Evolutionary conservation across 2,888 invertebrate genomes (phyloP).

Genomic region (Agrilus mali): DNA sequence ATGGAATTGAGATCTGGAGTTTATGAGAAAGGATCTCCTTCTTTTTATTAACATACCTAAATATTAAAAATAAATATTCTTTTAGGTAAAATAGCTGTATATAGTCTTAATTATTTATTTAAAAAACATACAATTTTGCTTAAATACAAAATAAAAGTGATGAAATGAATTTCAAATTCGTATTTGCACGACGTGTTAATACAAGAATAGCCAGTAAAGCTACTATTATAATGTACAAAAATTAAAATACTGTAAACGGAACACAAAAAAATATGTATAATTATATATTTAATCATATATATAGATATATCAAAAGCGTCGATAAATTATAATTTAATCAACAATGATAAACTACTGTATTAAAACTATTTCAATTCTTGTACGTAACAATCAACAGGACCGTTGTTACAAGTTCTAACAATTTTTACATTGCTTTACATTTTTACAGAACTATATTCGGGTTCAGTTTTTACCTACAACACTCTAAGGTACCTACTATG

Average conservation of each 20-base stretch:
- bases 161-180: constrained; percentile 1
- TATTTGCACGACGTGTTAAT: no score
- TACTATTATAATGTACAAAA: no score
- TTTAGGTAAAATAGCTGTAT: neutral
- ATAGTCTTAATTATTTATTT: constrained; percentile 14
- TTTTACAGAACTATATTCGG: constrained; percentile 8
- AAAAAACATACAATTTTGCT: constrained; percentile 17
- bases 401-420: constrained; percentile 12
- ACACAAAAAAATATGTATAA: constrained; percentile 3
- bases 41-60: no score
- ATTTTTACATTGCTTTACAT: constrained; percentile 4
- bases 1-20: no score
- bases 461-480: neutral
- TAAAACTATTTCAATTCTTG: constrained; percentile 12
- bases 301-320: constrained; percentile 3
- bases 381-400: constrained; percentile 11
- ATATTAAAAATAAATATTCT: no score
- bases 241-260: neutral
- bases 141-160: constrained; percentile 15
- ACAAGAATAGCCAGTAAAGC: no score
- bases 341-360: constrained; percentile 13
- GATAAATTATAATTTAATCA: constrained; percentile 9
- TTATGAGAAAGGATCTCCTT: no score
- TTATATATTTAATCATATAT: neutral
- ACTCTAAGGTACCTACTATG: no score